Conservation (phyloP, 2,797 vertebrate genomes). For the Acanthurus lineatus region DNA sequence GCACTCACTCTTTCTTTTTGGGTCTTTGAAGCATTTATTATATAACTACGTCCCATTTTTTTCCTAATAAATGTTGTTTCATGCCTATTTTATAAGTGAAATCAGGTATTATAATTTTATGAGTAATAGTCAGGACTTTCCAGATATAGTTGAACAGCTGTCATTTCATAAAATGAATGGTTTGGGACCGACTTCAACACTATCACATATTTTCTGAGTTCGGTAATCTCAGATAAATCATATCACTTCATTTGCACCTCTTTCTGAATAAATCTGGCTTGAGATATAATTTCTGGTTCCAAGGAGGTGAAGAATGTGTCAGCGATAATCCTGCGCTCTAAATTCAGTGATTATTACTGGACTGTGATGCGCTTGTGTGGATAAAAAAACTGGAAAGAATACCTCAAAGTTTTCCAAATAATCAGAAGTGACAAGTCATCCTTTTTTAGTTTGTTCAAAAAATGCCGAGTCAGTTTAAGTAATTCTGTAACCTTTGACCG, state of each 20-base stretch:
- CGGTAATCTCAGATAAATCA: not conserved
- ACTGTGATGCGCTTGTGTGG: not conserved
- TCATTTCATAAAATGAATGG: not conserved
- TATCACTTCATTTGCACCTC: not conserved
- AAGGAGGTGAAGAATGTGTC: conserved; percentile 7
- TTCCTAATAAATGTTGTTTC: not conserved
- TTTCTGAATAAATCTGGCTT: conserved; percentile 5
- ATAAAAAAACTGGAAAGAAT: not conserved
- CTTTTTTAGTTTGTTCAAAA: not conserved
- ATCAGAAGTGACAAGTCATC: conserved; percentile 10
- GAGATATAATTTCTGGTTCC: not conserved
- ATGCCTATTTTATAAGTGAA: not conserved
- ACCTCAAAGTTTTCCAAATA: not conserved
- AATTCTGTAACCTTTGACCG: conserved; percentile 30
- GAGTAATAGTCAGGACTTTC: not conserved
- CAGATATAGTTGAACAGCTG: not conserved
- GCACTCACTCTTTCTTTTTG: no score
- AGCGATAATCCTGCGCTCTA: conserved; percentile 10
- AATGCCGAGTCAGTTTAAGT: conserved; percentile 24
- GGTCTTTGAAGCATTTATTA: not conserved
- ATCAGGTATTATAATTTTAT: not conserved
- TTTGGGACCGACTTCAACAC: not conserved
- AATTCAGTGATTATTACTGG: conserved; percentile 2
- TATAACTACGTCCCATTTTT: not conserved
- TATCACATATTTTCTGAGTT: conserved; percentile 1